A percentile compares a stretch with the other conserved stretches of the same genome.
Evolutionary conservation across 2,888 invertebrate genomes (phyloP).

Genomic region (Neelides folsomi): DNA sequence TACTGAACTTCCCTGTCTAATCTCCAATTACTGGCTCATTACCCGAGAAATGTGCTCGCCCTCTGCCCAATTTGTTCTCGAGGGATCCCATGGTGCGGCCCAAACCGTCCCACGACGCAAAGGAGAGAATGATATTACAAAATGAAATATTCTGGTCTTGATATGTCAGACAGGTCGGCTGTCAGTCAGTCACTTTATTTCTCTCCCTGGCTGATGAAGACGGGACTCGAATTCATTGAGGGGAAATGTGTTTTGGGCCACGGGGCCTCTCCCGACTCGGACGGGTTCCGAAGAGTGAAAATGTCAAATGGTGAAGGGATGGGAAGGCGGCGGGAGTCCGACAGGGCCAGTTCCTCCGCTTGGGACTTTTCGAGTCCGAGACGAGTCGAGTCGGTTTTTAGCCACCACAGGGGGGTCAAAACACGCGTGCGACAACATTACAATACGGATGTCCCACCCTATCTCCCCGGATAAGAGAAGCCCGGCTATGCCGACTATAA

Average conservation of each 20-base stretch:
- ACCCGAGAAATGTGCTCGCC: neutral
- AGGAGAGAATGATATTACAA: slow-evolving; percentile 2
- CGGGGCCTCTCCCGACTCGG: slow-evolving; percentile 6
- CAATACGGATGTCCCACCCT: slow-evolving; percentile 23
- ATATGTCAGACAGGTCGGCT: slow-evolving; percentile 7
- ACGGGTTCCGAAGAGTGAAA: slow-evolving; percentile 13
- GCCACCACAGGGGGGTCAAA: slow-evolving; percentile 23
- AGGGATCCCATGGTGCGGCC: neutral
- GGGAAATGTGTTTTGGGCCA: slow-evolving; percentile 3
- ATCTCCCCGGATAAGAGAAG: slow-evolving; percentile 9
- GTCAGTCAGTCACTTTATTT: slow-evolving; percentile 16
- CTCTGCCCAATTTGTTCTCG: slow-evolving; percentile 1
- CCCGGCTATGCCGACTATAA: no score
- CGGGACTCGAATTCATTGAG: neutral
- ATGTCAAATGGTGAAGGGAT: slow-evolving; percentile 32
- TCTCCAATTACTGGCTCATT: neutral
- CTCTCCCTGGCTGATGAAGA: slow-evolving; percentile 1
- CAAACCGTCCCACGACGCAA: neutral
- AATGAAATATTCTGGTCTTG: slow-evolving; percentile 15
- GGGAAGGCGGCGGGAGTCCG: slow-evolving; percentile 29
- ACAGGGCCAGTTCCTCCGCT: slow-evolving; percentile 28
- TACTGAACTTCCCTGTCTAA: slow-evolving; percentile 2
- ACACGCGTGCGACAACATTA: slow-evolving; percentile 33
- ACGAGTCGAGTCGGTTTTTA: slow-evolving; percentile 26
- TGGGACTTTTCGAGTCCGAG: slow-evolving; percentile 24